These are phyloP conservation scores for Adelphocoris suturalis DNA, from an alignment of 2,888 invertebrate genomes.

Conservation along the genomic window DNA sequence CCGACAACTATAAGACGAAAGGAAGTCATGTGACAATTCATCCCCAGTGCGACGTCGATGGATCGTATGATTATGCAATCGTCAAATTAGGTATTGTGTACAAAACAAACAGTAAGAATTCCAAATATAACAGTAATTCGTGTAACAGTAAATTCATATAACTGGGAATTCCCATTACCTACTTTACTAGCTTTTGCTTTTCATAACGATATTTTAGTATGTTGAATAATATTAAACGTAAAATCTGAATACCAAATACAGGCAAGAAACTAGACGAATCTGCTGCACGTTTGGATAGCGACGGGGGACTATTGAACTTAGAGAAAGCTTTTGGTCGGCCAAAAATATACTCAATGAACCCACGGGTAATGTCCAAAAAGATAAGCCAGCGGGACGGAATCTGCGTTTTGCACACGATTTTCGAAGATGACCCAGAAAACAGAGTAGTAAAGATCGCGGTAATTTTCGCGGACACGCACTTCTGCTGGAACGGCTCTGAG, in stretches of 20 bases:
- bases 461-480: background rate
- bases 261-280: background rate
- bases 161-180: no score
- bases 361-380: background rate
- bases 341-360: conserved; percentile 6
- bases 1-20: background rate
- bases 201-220: no score
- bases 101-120: background rate
- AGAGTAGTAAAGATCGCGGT: background rate
- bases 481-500: conserved; percentile 60
- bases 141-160: no score
- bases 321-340: background rate
- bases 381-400: background rate
- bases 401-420: conserved; percentile 24
- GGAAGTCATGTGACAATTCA: conserved; percentile 18
- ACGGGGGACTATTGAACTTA: background rate
- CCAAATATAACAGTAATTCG: no score
- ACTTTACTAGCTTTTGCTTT: no score
- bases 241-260: background rate
- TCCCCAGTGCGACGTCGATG: conserved; percentile 58
- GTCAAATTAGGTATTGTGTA: conserved; percentile 18
- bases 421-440: background rate
- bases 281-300: background rate
- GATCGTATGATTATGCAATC: conserved; percentile 50
- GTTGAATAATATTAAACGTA: no score